These are phyloP conservation scores for Ahaetulla prasina DNA, from an alignment of 2,113 vertebrate genomes.

Conservation along the genomic window DNA sequence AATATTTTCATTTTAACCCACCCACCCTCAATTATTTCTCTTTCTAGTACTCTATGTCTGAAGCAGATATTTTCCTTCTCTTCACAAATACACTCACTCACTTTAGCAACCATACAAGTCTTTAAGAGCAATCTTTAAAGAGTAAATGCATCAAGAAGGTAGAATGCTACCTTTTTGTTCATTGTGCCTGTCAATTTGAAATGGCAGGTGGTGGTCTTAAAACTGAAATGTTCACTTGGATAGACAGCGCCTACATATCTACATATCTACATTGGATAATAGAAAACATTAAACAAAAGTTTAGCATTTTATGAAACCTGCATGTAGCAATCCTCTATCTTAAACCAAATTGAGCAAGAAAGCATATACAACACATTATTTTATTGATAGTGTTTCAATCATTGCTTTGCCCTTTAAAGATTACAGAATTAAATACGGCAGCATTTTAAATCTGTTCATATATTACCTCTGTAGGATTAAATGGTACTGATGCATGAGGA, in stretches of 20 bases:
- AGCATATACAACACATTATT: slow-evolving; percentile 14
- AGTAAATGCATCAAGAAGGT: slow-evolving; percentile 26
- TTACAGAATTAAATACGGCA: slow-evolving; percentile 52
- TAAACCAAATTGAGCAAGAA: slow-evolving; percentile 38
- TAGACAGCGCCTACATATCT: slow-evolving; percentile 33
- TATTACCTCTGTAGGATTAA: slow-evolving; percentile 48
- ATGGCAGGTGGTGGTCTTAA: slow-evolving; percentile 33
- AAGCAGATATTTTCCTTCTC: background rate
- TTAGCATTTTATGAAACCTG: slow-evolving; percentile 34
- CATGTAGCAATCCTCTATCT: slow-evolving; percentile 25
- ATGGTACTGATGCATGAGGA: slow-evolving; percentile 40
- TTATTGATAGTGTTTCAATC: slow-evolving; percentile 38
- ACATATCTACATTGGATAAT: slow-evolving; percentile 30
- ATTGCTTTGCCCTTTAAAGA: slow-evolving; percentile 38
- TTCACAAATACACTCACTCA: background rate
- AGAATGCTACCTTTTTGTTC: background rate
- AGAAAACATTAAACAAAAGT: slow-evolving; percentile 49
- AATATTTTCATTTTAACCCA: background rate
- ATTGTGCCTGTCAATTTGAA: slow-evolving; percentile 37
- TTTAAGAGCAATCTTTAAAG: background rate
- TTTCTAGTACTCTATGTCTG: accelerated
- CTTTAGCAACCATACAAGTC: slow-evolving; percentile 28
- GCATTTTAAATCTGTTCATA: slow-evolving; percentile 51
- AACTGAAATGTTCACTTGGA: slow-evolving; percentile 45
- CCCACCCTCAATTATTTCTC: background rate